Evolutionary conservation across 2,888 invertebrate species (phyloP).

Genomic region (Crossocerus cetratus): DNA sequence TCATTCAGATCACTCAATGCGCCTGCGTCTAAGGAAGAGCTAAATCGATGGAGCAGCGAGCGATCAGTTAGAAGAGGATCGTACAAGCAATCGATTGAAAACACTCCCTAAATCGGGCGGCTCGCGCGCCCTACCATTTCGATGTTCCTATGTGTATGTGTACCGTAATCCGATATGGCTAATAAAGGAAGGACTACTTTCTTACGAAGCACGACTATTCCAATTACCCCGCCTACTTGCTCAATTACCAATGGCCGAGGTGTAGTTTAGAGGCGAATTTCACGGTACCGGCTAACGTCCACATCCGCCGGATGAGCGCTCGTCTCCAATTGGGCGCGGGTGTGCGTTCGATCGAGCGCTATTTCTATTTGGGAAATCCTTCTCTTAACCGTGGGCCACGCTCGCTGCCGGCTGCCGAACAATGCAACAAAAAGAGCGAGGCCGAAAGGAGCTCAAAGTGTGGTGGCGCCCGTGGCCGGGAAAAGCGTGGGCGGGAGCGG

Average conservation of each 20-base stretch:
- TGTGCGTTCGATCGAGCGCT: no score
- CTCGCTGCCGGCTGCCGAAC: neutral
- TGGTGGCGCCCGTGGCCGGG: slow-evolving; percentile 24
- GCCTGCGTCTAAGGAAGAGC: slow-evolving; percentile 67
- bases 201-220: slow-evolving; percentile 17
- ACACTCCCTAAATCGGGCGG: slow-evolving; percentile 18
- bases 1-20: slow-evolving; percentile 74
- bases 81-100: slow-evolving; percentile 13
- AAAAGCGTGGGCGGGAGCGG: slow-evolving; percentile 55
- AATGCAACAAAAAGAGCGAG: slow-evolving; percentile 40
- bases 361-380: no score
- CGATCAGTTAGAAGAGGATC: neutral
- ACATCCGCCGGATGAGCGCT: no score
- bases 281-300: no score
- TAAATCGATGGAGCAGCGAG: neutral
- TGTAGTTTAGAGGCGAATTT: no score
- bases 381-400: no score
- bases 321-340: no score
- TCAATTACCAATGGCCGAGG: neutral
- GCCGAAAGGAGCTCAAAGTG: slow-evolving; percentile 22
- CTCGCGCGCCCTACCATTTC: slow-evolving; percentile 32
- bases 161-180: slow-evolving; percentile 41
- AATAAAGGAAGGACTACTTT: slow-evolving; percentile 49
- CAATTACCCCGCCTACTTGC: neutral
- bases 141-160: slow-evolving; percentile 49